Conservation (phyloP, 1,140 invertebrate species). For the Pseudachorutes palmiensis region DNA sequence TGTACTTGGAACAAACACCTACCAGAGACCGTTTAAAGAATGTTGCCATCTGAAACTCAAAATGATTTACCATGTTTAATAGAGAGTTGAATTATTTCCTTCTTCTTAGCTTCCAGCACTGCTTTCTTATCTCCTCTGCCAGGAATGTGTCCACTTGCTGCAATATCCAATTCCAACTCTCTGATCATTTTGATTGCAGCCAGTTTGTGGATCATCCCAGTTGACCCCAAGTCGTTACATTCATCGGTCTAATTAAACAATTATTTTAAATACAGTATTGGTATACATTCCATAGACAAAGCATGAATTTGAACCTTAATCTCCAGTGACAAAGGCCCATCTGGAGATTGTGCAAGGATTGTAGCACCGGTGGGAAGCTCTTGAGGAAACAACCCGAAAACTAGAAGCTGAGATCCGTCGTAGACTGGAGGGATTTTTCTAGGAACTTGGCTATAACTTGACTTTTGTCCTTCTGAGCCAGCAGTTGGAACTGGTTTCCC, state of each 20-base stretch:
- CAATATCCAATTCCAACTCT: conserved; percentile 36
- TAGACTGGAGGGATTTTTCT: conserved; percentile 31
- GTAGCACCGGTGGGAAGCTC: conserved; percentile 16
- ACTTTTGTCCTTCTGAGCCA: neutral
- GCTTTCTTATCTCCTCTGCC: neutral
- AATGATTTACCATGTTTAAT: neutral
- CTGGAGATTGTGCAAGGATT: conserved; percentile 30
- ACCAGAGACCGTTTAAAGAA: neutral
- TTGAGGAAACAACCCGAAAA: conserved; percentile 27
- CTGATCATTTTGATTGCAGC: conserved; percentile 37
- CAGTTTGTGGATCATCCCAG: conserved; percentile 31
- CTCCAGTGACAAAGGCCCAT: conserved; percentile 24
- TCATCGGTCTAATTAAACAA: neutral
- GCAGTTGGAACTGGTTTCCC: conserved; percentile 18
- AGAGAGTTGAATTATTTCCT: conserved; percentile 22
- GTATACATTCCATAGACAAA: neutral
- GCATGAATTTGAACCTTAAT: conserved; percentile 5
- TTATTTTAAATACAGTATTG: neutral
- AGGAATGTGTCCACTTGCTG: neutral
- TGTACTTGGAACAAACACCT: conserved; percentile 36
- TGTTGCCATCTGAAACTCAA: neutral
- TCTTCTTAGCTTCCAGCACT: conserved; percentile 28
- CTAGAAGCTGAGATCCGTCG: conserved; percentile 29
- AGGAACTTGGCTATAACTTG: conserved; percentile 20
- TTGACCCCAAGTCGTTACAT: conserved; percentile 19